phyloP scores from a whole-genome alignment of 2,888 invertebrate genomes.

The Acanthacorydalis orientalis region DNA sequence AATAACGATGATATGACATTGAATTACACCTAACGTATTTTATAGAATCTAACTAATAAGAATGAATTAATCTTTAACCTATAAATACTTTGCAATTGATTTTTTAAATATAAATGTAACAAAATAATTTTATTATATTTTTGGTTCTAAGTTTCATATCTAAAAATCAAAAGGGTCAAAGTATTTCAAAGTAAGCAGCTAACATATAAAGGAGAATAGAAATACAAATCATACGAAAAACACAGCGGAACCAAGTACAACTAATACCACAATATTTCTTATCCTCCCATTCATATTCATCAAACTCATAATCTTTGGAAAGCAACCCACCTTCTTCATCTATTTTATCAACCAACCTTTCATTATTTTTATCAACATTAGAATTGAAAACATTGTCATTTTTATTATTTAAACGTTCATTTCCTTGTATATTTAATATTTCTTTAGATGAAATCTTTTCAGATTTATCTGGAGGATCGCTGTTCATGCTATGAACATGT shows the following conservation, averaged over 20 bases:
- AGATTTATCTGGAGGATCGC: not conserved
- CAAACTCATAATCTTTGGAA: not conserved
- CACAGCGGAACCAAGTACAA: conserved; percentile 1
- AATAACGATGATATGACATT: too few species aligned
- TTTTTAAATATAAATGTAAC: too few species aligned
- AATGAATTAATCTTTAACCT: too few species aligned
- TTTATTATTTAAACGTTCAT: too few species aligned
- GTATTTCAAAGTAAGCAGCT: not conserved
- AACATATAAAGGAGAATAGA: not conserved
- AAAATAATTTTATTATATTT: too few species aligned
- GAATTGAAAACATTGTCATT: not conserved
- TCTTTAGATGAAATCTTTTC: not conserved
- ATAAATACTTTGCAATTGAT: too few species aligned
- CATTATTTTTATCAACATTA: not conserved
- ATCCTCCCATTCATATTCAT: not conserved
- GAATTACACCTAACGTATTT: too few species aligned
- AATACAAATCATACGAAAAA: not conserved
- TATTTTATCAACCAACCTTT: not conserved
- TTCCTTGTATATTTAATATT: too few species aligned
- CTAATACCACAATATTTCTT: conserved; percentile 1
- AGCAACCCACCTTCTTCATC: not conserved
- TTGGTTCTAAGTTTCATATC: too few species aligned
- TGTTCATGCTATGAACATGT: not conserved
- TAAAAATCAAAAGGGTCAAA: too few species aligned
- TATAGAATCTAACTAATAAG: too few species aligned